phyloP scores from a whole-genome alignment of 2,888 invertebrate species.

The Oxycera nigricornis region DNA sequence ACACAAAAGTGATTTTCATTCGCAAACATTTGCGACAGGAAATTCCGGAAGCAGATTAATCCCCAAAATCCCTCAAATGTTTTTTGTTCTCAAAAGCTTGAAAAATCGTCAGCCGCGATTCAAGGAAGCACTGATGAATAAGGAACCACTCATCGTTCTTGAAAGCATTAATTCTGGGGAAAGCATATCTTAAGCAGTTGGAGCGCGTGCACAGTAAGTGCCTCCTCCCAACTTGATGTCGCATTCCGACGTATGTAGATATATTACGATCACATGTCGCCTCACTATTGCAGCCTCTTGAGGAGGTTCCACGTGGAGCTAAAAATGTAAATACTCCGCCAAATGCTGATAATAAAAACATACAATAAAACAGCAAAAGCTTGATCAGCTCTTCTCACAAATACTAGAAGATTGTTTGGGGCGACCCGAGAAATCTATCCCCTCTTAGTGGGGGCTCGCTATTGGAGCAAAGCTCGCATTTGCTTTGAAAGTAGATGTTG shows the following conservation, averaged over 20 bases:
- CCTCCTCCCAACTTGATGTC: not conserved
- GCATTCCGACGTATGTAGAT: not conserved
- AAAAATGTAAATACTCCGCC: conserved; percentile 16
- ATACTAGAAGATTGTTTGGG: not conserved
- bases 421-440: not conserved
- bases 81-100: not conserved
- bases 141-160: conserved; percentile 1
- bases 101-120: not conserved
- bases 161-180: not conserved
- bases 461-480: not conserved
- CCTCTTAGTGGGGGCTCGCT: not conserved
- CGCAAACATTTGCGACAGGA: conserved; percentile 13
- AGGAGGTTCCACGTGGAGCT: conserved; percentile 26
- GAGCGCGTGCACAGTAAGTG: not conserved
- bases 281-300: not conserved
- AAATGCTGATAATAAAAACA: conserved; percentile 2
- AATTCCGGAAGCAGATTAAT: conserved; percentile 24
- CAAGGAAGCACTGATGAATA: conserved; percentile 21
- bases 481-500: not conserved
- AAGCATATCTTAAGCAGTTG: conserved; percentile 14
- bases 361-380: not conserved
- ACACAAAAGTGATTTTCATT: not conserved
- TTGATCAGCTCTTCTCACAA: not conserved
- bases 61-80: not conserved
- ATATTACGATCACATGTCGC: not conserved